Evolutionary conservation across 2,888 invertebrate genomes (phyloP), one percentile per base, ranked within the genome.

Genomic region (Cerastis rubricosa): DNA sequence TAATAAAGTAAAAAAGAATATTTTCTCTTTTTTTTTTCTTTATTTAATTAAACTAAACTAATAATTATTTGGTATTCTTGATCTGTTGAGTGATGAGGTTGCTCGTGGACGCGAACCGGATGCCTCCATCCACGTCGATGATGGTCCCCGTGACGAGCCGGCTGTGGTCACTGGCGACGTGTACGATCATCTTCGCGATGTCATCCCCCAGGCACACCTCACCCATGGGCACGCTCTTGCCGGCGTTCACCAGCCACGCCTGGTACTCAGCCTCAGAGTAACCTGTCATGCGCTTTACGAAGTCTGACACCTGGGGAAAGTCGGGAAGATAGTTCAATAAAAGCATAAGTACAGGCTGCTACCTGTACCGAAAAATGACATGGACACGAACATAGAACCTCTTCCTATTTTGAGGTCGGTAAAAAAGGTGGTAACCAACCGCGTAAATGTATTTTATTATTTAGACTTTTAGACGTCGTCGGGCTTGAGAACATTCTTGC

Each of bases 151-250:
- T 99, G 49, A 98, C 98, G 91, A 98, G 98, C 80, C 98, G 98
- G n/a, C 98, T 97, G 83, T 97, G 97, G 71, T 98, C 97, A 74
- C 98, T 98, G 14, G 99, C 99, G 71, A 99, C 96, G 93, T 98
- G 99, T 9, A 97, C 97, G 79, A 99, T 98, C 5, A 98, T 97
- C 74, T 97, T 97, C 0, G 99, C 99, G 4, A 99, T 98, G 95
- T 99, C 99, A 6, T 97, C 97, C 0, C 85, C 85, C 17, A 61
- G 25, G 68, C 91, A 91, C 43, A 64, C 86, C 47, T 74, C 69
- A 0, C 89, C 85, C 91, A 92, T 85, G 0, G 91, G 91, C 14
- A 91, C 73, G 17, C 9, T 17, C 3, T 54, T 12, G 29, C 78
- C 77, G 8, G 66, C 29, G 0, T 11, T 66, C 8, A 19, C 8